Evolutionary conservation across 2,113 vertebrate genomes (phyloP).

Genomic region (Saccopteryx leptura): DNA sequence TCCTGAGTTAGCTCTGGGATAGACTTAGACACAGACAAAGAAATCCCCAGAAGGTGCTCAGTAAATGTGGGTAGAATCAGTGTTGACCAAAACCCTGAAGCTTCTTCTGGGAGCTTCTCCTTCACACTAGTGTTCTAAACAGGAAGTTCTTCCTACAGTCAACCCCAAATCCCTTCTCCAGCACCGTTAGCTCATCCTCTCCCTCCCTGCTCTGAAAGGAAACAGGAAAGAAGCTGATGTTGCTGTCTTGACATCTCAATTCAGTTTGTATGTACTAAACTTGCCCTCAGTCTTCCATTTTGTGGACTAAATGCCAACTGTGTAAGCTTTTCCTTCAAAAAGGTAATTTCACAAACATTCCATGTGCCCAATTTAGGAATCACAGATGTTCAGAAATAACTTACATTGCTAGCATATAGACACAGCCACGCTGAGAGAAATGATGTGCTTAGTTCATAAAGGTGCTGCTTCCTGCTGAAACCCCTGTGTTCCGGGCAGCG

Average conservation of each 20-base stretch:
- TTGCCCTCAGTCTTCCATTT: constrained; percentile 24
- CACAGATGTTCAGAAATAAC: constrained; percentile 24
- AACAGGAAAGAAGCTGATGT: background rate
- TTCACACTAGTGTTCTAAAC: background rate
- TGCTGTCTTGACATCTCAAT: background rate
- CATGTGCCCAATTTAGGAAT: constrained; percentile 23
- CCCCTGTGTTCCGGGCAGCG: background rate
- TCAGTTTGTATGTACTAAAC: constrained; percentile 1
- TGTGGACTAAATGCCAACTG: background rate
- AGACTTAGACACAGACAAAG: background rate
- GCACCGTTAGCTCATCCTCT: background rate
- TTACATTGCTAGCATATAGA: background rate
- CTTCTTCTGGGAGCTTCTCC: background rate
- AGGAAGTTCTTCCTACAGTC: constrained; percentile 3
- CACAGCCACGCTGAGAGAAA: background rate
- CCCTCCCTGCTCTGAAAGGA: background rate
- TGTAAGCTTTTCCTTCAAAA: background rate
- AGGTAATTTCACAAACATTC: constrained; percentile 47
- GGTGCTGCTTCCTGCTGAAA: background rate
- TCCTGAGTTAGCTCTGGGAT: background rate
- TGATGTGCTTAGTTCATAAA: background rate
- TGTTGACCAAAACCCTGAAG: background rate
- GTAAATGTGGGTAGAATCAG: background rate
- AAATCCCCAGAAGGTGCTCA: constrained; percentile 9
- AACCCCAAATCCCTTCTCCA: background rate